phyloP scores from a whole-genome alignment of 2,888 invertebrate genomes.

The Anoplius nigerrimus region DNA sequence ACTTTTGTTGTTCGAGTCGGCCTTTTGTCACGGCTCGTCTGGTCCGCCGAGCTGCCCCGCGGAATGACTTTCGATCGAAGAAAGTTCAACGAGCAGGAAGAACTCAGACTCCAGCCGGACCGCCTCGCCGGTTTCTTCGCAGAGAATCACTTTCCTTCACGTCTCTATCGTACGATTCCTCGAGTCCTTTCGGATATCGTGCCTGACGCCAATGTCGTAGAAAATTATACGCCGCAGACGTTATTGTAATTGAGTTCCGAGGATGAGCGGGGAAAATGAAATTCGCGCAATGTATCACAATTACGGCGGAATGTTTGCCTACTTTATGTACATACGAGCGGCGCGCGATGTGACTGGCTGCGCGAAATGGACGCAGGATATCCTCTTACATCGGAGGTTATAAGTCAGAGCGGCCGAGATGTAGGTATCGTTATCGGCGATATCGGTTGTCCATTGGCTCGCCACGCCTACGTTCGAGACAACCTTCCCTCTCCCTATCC shows the following conservation, averaged over 20 bases:
- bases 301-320: no score
- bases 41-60: slow-evolving; percentile 34
- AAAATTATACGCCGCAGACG: no score
- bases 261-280: no score
- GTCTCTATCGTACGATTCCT: no score
- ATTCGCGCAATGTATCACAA: no score
- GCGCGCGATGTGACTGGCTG: no score
- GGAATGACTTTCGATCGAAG: slow-evolving; percentile 58
- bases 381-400: neutral
- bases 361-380: neutral
- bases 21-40: slow-evolving; percentile 48
- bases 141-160: no score
- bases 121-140: no score
- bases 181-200: no score
- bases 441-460: slow-evolving; percentile 13
- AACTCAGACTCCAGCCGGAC: no score
- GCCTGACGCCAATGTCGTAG: neutral
- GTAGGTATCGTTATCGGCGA: slow-evolving; percentile 14
- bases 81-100: slow-evolving; percentile 39
- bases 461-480: slow-evolving; percentile 14
- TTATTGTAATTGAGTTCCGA: no score
- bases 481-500: neutral
- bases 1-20: slow-evolving; percentile 62
- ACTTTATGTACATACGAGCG: no score
- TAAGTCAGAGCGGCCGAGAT: slow-evolving; percentile 6